A percentile compares a stretch with the other conserved stretches of the same genome.
phyloP scores from a whole-genome alignment of 2,113 vertebrate genomes.

The Brienomyrus brachyistius region DNA sequence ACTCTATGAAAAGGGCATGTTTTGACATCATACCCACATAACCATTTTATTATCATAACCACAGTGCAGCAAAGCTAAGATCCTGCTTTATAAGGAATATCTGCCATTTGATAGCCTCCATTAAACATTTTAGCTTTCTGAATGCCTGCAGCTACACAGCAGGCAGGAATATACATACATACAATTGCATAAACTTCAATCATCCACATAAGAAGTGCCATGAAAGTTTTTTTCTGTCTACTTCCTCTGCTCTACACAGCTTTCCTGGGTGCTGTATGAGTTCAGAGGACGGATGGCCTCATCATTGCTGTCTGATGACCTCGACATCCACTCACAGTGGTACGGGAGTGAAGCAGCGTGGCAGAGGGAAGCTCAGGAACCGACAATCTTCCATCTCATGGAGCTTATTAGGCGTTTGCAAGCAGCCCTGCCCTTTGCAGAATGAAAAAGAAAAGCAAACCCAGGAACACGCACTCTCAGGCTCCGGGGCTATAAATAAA shows the following conservation, averaged over 20 bases:
- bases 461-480: neutral
- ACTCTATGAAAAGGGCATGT: neutral
- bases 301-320: neutral
- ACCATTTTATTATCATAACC: neutral
- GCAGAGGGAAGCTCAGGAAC: neutral
- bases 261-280: neutral
- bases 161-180: neutral
- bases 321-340: too few relatives aligned
- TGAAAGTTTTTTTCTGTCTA: neutral
- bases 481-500: constrained; percentile 12
- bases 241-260: neutral
- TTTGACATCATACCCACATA: neutral
- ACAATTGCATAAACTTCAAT: neutral
- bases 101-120: neutral
- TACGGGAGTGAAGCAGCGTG: neutral
- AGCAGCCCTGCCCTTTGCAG: neutral
- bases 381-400: neutral
- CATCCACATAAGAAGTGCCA: neutral
- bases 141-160: neutral
- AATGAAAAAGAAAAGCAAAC: neutral
- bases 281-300: neutral
- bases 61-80: neutral
- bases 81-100: neutral
- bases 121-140: neutral
- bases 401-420: neutral